Conservation (phyloP, 1,140 invertebrate genomes). For the Pogonus chalceus region DNA sequence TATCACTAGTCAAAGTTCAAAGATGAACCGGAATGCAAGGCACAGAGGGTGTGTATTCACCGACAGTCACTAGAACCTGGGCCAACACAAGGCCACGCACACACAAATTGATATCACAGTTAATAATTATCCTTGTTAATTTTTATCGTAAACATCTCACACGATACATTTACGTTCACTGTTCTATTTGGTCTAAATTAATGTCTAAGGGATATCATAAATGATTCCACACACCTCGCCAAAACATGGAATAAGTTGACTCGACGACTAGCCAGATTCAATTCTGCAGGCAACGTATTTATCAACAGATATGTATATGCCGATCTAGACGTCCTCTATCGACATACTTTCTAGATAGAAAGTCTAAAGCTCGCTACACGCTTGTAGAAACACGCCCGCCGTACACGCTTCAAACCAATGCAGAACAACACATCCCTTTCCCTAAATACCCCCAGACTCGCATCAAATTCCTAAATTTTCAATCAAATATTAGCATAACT, state of each 20-base stretch:
- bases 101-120: constrained; percentile 1
- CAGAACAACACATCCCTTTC: too few relatives aligned
- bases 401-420: too few relatives aligned
- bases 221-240: neutral
- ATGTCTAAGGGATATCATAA: too few relatives aligned
- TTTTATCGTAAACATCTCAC: neutral
- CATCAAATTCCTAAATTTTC: too few relatives aligned
- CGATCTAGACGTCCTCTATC: too few relatives aligned
- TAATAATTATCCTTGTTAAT: neutral
- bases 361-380: too few relatives aligned
- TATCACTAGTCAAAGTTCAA: neutral
- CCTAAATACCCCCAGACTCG: too few relatives aligned
- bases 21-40: neutral
- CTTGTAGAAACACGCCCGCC: too few relatives aligned
- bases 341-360: too few relatives aligned
- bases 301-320: neutral
- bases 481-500: too few relatives aligned
- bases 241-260: neutral
- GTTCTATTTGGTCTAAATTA: neutral
- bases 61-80: neutral
- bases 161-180: neutral
- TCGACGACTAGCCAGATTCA: neutral
- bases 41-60: neutral
- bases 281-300: neutral
- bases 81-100: constrained; percentile 1